A percentile compares a stretch with the other conserved stretches of the same genome.
Evolutionary conservation across 2,113 vertebrate species (phyloP).

Genomic region (Microtus pennsylvanicus): DNA sequence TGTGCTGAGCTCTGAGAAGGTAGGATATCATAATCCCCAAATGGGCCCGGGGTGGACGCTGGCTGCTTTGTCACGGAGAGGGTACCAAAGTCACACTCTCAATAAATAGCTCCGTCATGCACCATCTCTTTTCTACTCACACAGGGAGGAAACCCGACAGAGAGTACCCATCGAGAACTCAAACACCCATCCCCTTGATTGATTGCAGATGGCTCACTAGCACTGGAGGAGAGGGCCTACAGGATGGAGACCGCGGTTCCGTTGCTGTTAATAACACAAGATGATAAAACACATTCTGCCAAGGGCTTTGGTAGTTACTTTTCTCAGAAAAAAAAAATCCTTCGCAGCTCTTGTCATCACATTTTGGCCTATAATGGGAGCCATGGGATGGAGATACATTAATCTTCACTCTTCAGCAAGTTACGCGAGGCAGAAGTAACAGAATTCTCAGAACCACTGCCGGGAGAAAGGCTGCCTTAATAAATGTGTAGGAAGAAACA

Average conservation of each 20-base stretch:
- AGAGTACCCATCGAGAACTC: slow-evolving; percentile 15
- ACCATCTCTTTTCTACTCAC: neutral
- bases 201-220: slow-evolving; percentile 27
- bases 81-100: slow-evolving; percentile 13
- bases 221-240: neutral
- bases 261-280: slow-evolving; percentile 21
- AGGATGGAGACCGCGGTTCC: neutral
- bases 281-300: slow-evolving; percentile 51
- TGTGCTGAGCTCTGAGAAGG: slow-evolving; percentile 37
- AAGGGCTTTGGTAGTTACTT: slow-evolving; percentile 35
- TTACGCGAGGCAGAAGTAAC: slow-evolving; percentile 25
- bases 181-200: slow-evolving; percentile 41
- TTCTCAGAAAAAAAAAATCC: neutral
- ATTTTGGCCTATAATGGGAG: slow-evolving; percentile 41
- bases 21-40: slow-evolving; percentile 25
- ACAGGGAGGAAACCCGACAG: neutral
- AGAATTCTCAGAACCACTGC: neutral
- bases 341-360: slow-evolving; percentile 54
- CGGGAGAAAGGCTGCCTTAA: slow-evolving; percentile 5
- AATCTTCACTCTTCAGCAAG: slow-evolving; percentile 23
- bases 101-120: slow-evolving; percentile 58
- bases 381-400: neutral
- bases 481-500: neutral
- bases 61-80: slow-evolving; percentile 39
- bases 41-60: neutral